Evolutionary conservation across 2,113 vertebrate species (phyloP).

Genomic region (Leptocoma aspasia): DNA sequence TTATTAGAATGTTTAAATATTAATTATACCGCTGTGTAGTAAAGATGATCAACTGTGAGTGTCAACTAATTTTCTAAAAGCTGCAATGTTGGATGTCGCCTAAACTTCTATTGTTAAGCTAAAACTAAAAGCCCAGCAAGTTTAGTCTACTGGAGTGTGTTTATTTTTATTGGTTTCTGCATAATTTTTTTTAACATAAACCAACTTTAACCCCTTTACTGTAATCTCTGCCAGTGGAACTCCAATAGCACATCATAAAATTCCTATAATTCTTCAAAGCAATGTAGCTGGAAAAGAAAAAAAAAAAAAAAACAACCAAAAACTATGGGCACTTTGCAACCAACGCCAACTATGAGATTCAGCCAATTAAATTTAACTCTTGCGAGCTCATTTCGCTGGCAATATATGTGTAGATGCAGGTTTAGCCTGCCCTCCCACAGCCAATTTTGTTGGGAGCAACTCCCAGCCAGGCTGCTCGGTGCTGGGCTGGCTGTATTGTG

Average conservation of each 20-base stretch:
- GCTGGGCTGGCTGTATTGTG: conserved; percentile 1
- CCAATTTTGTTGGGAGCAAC: conserved; percentile 20
- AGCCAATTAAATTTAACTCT: conserved; percentile 73
- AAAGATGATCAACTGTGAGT: conserved; percentile 96
- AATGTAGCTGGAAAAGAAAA: conserved; percentile 65
- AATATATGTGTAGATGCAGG: accelerated
- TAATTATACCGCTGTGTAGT: conserved; percentile 98
- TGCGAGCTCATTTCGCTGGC: conserved; percentile 4
- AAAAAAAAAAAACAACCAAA: neutral
- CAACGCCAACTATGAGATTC: conserved; percentile 64
- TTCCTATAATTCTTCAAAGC: conserved; percentile 81
- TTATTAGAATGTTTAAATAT: conserved; percentile 99
- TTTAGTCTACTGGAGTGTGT: conserved; percentile 79
- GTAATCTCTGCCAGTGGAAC: conserved; percentile 78
- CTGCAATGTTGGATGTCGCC: conserved; percentile 76
- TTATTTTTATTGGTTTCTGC: conserved; percentile 85
- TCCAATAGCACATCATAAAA: conserved; percentile 79
- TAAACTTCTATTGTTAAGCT: conserved; percentile 78
- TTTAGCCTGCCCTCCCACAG: neutral
- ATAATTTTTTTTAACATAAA: conserved; percentile 80
- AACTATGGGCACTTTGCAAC: conserved; percentile 68
- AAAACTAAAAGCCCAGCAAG: conserved; percentile 82
- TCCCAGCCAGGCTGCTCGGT: neutral
- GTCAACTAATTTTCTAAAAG: conserved; percentile 90
- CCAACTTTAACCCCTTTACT: conserved; percentile 80